Evolutionary conservation across 30 jellyfish, hydroid and myxozoan genomes (phyloP), one percentile per base, ranked within the genome.

Genomic region (Haliclystus octoradiatus): DNA sequence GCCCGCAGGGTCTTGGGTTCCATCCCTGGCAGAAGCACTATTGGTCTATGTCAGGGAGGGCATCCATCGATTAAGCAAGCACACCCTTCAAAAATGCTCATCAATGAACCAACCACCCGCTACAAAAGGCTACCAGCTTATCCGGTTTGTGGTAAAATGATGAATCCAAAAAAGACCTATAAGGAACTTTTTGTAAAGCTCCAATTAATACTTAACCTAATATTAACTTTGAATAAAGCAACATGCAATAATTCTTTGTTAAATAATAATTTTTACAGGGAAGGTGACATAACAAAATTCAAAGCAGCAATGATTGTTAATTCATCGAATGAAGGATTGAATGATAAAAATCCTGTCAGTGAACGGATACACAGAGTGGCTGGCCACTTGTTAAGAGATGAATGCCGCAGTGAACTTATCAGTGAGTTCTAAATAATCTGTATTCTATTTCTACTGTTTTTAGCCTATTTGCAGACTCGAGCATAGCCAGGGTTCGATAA

Each of bases 341-440:
- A 74, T 68, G 96, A 86, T 63, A 86, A 86, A 49, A 86, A 86
- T 68, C 96, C 96, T 13, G 71, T 86, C 49, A 86, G 96, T 73
- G 96, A 86, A 35, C 66, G 96, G 70, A 86, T 86, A 25, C 91
- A 78, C 51, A 86, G 79, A 80, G 93, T 61, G 2, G 96, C 94
- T 3, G 96, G 96, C 13, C 94, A 94, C 22, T 61, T 86, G 49
- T 82, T 86, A 53, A 80, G 66, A 57, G 94, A 86, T n/a, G 96
- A 86, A 65, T 75, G 90, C 63, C 61, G 86, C 29, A 53, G 34
- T 3, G 93, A 86, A n/a, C 82, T 86, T 26, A 71, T 35, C 33
- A 63, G 96, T 85, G 33, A 76, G 94, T 78, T 23, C 14, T 30
- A 25, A 22, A 19, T 3, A 15, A 26, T 30, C 13, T 2, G 62